Evolutionary conservation across 1,140 invertebrate genomes (phyloP), one percentile per base, ranked within the genome.

Genomic region (Drosophila melanica): DNA sequence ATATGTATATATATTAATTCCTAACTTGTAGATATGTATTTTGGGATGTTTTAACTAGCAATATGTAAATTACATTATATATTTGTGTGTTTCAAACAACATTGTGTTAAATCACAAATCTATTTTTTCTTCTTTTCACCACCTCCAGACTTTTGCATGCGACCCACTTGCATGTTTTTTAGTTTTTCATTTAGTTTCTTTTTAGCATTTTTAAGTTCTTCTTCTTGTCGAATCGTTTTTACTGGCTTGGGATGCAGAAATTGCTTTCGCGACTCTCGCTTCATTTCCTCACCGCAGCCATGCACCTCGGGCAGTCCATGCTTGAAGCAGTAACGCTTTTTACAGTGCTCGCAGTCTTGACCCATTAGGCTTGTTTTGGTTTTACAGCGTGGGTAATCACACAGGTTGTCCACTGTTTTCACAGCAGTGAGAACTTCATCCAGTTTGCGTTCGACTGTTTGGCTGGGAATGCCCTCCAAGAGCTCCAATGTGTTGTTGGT

Each of bases 301-400:
- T 92, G 91, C 1, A 92, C 89, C 58, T 92, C 91, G 0, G 91
- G 91, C 12, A 92, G 53, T 0, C 78, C 85, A 20, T 92, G 91
- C 57, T 92, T 92, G 30, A 92, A 92, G 45, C 91, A 92, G 60
- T 68, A 92, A 39, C 91, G 73, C 45, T 90, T 79, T 4, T 73
- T 86, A 50, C 91, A 92, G 9, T 71, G 79, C 35, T 78, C 71
- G 35, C 84, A 87, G 33, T 87, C 80, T 55, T 90, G 90, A 1
- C 91, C 91, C 91, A 92, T 92, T 27, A 92, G 54, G 37, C 82
- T 91, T 5, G 91, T 92, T 58, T 90, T 91, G 7, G 86, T 58
- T 51, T 92, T 92, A 47, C 91, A 92, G 6, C 79, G 77, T 4
- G 75, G 14, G 68, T 62, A 90, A 54, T 90, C 90, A 55, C 91